Base-by-base conservation (phyloP, 2,113 vertebrate genomes). In the Pterophyllum scalare region DNA sequence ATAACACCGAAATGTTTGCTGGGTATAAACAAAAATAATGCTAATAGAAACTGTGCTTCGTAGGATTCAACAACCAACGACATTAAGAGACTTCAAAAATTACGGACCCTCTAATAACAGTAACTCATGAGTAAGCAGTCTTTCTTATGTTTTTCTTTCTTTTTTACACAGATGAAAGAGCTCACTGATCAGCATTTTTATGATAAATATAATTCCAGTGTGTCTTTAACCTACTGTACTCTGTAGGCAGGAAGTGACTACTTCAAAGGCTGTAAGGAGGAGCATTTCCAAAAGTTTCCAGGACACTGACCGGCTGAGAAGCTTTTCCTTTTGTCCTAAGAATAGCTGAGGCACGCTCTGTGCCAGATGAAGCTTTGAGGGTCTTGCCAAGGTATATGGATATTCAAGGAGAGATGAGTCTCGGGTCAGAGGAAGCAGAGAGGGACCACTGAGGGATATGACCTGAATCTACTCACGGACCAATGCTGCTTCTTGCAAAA, bases 371-470 rank as follows among this genome's bases (percentile, higher is more conserved):
- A 20, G 86, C 87, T 94, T 95, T 95, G 94, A 87, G 87, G 90
- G 75, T 87, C 31, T 22, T 77, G 94, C 94, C 94, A 95, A 95
- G 85, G 83, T 76, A 92, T 80, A 92, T 90, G 76, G 86, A 91
- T 85, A 87, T 90, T 89, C 90, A 90, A 52, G 88, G 79, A 28
- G 76, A 79, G 88, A 88, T 40, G 86, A 79, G 83, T 74, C 65
- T 58, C 2, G 14, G 57, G 76, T 87, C 86, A 81, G 77, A 89
- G 61, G 83, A 92, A 88, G 89, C 76, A 70, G 72, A 64, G 38
- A 85, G 91, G 85, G 58, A 77, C 79, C 93, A 82, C 86, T 79
- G 90, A 85, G 92, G 56, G 92, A 92, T 80, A 60, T 93, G 92
- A 88, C 91, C 92, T 75, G 65, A 87, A 82, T 79, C 46, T 81